Base-by-base conservation (phyloP, 2,888 invertebrate species). In the Epirrhoe alternata region DNA sequence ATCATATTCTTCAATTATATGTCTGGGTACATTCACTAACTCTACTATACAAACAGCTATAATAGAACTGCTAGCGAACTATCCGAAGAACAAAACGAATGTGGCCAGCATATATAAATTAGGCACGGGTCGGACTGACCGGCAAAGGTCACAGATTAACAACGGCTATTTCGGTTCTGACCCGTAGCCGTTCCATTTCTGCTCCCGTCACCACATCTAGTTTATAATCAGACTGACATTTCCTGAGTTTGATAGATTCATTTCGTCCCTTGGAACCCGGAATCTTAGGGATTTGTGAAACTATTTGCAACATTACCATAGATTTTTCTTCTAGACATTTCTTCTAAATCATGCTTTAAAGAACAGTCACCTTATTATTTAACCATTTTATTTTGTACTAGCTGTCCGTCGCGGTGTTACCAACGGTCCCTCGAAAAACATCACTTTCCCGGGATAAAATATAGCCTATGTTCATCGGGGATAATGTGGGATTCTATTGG, bases 91-190 rank as follows among this genome's bases (percentile, higher is more conserved):
- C 80, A 80, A 81, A 83, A 82, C 76, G 75, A 77, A 78, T 81
- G 79, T 77, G 75, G 78, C 79, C 79, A 79, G 82, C 79, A 83
- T 85, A 83, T 86, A 89, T 89, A 87, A 89, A 90, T 90, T 86
- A 86, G 80, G 81, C 79, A 82, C 80, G 86, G 86, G 86, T 85
- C 85, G 82, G 82, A 80, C 79, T 79, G 81, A 80, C 76, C 77
- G 79, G 75, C 80, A 89, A 90, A 90, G 91, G 90, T 90, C 89
- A 87, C 86, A 85, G 87, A 89, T 89, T 89, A 89, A 87, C 86
- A 84, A 81, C 83, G 80, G 74, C 85, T 89, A 90, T 90, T 90
- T 90, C 77, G 82, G 82, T 82, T 81, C 79, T 84, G 87, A 87
- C 87, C 88, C 78, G 83, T 77, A 82, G 81, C 80, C 74, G 85